Percentiles rank a stretch among this genome's conserved stretches.
Evolutionary conservation across 2,888 invertebrate genomes (phyloP).

Genomic region (Dicycla oo): DNA sequence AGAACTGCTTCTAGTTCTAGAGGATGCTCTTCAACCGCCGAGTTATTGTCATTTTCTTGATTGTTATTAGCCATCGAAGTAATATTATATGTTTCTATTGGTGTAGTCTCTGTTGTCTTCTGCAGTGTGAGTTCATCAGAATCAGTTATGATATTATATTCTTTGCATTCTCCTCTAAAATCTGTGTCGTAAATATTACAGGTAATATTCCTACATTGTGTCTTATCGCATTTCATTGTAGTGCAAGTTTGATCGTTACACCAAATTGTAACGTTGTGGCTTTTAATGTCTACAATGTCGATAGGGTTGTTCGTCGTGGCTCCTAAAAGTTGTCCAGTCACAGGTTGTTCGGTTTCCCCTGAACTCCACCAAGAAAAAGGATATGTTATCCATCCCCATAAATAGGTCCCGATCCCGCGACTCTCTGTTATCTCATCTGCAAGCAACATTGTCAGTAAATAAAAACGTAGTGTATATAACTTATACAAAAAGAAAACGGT

Average conservation of each 20-base stretch:
- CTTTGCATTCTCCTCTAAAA: constrained; percentile 84
- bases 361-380: constrained; percentile 86
- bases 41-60: constrained; percentile 58
- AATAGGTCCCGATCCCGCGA: constrained; percentile 81
- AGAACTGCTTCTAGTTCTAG: constrained; percentile 80
- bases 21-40: constrained; percentile 73
- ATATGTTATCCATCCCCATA: constrained; percentile 88
- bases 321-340: constrained; percentile 70
- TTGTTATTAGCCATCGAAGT: constrained; percentile 37
- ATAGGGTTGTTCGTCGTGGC: constrained; percentile 69
- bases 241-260: constrained; percentile 88
- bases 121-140: constrained; percentile 69
- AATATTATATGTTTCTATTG: constrained; percentile 23
- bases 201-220: constrained; percentile 81
- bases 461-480: constrained; percentile 1
- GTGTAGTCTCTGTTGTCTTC: constrained; percentile 55
- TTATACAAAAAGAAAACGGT: neutral
- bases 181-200: constrained; percentile 88
- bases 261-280: constrained; percentile 83
- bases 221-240: constrained; percentile 82
- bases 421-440: constrained; percentile 80
- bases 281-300: constrained; percentile 76
- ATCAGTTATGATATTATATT: constrained; percentile 75
- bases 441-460: constrained; percentile 67
- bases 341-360: constrained; percentile 67